Conservation (phyloP, 1,140 invertebrate genomes). For the Ruditapes philippinarum region DNA sequence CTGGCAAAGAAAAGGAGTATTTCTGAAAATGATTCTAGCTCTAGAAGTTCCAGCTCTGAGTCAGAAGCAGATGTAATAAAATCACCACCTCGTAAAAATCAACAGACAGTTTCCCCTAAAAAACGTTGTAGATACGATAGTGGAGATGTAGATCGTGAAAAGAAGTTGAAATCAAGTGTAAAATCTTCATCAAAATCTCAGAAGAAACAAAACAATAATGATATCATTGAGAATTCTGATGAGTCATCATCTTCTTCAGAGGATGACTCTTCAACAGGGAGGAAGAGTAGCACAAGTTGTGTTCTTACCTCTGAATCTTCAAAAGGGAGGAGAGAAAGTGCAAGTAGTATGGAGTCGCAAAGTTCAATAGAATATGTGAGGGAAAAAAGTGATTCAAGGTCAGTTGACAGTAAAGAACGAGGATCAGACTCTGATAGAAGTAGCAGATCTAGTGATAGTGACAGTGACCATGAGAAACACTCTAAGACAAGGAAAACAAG, state of each 20-base stretch:
- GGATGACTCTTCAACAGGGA: neutral
- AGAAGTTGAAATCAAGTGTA: neutral
- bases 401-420: neutral
- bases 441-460: neutral
- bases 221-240: neutral
- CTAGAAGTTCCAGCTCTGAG: neutral
- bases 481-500: neutral
- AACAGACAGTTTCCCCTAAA: neutral
- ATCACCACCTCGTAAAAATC: neutral
- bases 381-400: neutral
- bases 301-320: neutral
- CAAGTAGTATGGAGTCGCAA: neutral
- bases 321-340: neutral
- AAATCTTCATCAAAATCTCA: neutral
- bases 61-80: neutral
- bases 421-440: neutral
- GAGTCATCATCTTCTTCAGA: neutral
- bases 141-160: neutral
- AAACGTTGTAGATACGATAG: neutral
- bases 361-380: neutral
- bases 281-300: neutral
- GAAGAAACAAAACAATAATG: neutral
- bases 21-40: neutral
- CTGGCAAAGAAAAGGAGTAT: neutral
- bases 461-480: no score